A percentile compares a stretch with the other conserved stretches of the same genome.
Conservation (phyloP, 2,888 invertebrate genomes). For the Xylota segnis region DNA sequence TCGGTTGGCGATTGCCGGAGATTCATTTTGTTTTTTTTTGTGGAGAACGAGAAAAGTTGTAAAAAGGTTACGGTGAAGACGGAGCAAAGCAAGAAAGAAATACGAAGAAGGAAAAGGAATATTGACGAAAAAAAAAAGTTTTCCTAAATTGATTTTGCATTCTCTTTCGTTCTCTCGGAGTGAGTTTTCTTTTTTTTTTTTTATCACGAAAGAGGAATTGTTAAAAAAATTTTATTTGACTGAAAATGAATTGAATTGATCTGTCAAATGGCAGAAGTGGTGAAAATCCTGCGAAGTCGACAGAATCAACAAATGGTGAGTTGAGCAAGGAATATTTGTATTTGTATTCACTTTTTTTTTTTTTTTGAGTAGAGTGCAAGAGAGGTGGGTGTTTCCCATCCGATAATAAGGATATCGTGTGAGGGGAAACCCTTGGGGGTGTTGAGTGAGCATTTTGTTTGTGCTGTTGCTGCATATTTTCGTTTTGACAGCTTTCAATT, state of each 20-base stretch:
- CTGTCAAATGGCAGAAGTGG: constrained; percentile 67
- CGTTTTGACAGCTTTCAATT: constrained; percentile 37
- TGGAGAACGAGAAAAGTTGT: constrained; percentile 62
- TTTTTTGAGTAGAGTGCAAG: constrained; percentile 17
- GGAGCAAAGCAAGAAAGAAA: constrained; percentile 62
- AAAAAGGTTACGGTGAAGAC: constrained; percentile 62
- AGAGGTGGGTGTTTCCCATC: constrained; percentile 41
- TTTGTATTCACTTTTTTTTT: constrained; percentile 26
- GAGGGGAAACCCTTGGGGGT: constrained; percentile 20
- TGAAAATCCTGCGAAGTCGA: constrained; percentile 68
- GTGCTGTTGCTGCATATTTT: constrained; percentile 32
- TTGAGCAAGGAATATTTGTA: constrained; percentile 11
- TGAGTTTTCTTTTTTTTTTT: constrained; percentile 61
- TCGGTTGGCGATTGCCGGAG: constrained; percentile 21
- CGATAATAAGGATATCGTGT: constrained; percentile 43
- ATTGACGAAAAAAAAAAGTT: constrained; percentile 58
- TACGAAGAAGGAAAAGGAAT: constrained; percentile 54
- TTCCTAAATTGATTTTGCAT: constrained; percentile 72
- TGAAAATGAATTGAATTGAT: constrained; percentile 45
- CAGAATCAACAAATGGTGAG: constrained; percentile 74
- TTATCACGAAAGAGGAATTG: constrained; percentile 47
- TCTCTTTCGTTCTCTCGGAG: constrained; percentile 56
- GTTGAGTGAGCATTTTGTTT: constrained; percentile 10
- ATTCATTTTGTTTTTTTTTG: constrained; percentile 28
- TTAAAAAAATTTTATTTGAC: constrained; percentile 19